Evolutionary conservation across 2,113 vertebrate genomes (phyloP).

Genomic region (Triplophysa siluroides): DNA sequence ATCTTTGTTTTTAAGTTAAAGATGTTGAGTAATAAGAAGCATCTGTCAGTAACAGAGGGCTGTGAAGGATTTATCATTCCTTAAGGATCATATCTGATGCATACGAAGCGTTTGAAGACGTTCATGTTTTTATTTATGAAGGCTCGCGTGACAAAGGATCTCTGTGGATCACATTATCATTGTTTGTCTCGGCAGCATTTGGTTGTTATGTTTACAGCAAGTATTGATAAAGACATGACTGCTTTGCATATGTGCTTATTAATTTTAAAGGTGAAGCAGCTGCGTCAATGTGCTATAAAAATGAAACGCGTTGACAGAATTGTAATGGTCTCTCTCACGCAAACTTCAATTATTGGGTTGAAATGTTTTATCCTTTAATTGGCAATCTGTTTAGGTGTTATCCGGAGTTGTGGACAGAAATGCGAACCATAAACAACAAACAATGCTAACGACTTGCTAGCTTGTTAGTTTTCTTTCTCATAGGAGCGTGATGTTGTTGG

Average conservation of each 20-base stretch:
- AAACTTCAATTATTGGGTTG: background rate
- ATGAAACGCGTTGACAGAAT: background rate
- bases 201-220: background rate
- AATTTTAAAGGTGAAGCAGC: background rate
- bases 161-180: constrained; percentile 17
- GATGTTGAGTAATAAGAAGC: too few species aligned
- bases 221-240: background rate
- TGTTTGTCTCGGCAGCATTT: background rate
- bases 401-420: background rate
- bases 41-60: background rate
- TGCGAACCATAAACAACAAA: background rate
- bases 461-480: constrained; percentile 4
- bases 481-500: background rate
- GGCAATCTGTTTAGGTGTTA: background rate
- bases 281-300: background rate
- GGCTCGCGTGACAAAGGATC: background rate
- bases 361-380: constrained; percentile 19
- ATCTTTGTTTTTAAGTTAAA: too few species aligned
- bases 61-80: background rate
- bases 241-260: background rate
- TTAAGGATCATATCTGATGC: background rate
- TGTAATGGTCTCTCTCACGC: background rate
- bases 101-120: background rate
- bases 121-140: background rate
- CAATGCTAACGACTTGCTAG: background rate